phyloP scores from a whole-genome alignment of 2,113 vertebrate genomes.

The Macquaria australasica region DNA sequence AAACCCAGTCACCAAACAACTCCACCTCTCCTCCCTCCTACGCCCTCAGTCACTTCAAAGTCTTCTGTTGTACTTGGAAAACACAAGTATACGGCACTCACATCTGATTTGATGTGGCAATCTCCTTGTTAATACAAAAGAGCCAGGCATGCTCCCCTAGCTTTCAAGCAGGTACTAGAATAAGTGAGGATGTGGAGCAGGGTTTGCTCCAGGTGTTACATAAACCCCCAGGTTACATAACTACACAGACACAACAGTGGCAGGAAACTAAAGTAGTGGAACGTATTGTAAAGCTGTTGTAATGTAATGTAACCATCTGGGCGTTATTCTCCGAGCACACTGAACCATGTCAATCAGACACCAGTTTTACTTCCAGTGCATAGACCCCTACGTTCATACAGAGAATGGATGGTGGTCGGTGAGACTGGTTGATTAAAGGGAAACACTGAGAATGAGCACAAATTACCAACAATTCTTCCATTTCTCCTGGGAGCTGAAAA shows the following conservation, averaged over 20 bases:
- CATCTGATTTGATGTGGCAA: not conserved
- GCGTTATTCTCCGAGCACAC: not conserved
- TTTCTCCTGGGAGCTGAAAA: not conserved
- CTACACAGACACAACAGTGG: slow-evolving; percentile 10
- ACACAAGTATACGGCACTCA: slow-evolving; percentile 4
- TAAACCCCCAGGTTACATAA: slow-evolving; percentile 47
- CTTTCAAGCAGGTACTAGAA: slow-evolving; percentile 18
- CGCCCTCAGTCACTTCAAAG: slow-evolving; percentile 2
- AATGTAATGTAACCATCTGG: slow-evolving; percentile 41
- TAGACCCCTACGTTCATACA: not conserved
- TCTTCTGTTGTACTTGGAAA: slow-evolving; percentile 11
- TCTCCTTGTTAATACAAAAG: not conserved
- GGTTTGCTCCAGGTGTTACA: slow-evolving; percentile 35
- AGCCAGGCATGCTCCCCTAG: not conserved
- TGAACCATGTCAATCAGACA: slow-evolving; percentile 17
- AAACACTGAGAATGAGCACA: slow-evolving; percentile 5
- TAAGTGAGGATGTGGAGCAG: not conserved
- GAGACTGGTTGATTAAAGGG: slow-evolving; percentile 1
- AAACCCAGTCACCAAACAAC: not conserved
- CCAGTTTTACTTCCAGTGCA: not conserved
- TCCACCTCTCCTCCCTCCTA: not conserved
- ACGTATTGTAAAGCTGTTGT: slow-evolving; percentile 11
- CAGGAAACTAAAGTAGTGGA: not conserved
- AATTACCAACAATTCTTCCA: slow-evolving; percentile 1
- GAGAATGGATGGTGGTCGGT: not conserved